Conservation (phyloP, 2,888 invertebrate species). For the Xestia rhomboidea region DNA sequence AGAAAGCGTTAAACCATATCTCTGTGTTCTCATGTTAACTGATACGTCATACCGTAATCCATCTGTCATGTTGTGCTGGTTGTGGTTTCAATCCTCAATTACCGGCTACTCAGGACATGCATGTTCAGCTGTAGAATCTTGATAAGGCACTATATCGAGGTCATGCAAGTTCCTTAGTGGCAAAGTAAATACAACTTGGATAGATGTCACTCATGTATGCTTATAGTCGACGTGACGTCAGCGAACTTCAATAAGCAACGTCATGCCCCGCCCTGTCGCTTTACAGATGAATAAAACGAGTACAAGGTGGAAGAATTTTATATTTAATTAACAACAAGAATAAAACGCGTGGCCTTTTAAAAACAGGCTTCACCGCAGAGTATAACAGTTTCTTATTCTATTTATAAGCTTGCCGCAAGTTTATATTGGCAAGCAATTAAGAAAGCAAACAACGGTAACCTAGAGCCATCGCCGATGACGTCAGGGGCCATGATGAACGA, state of each 20-base stretch:
- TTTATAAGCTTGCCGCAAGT: constrained; percentile 27
- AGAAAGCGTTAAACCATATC: background rate
- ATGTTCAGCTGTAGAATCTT: constrained; percentile 15
- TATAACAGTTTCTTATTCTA: constrained; percentile 16
- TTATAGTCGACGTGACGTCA: constrained; percentile 45
- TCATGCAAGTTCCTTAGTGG: constrained; percentile 19
- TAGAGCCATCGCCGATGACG: constrained; percentile 68
- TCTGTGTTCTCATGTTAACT: constrained; percentile 14
- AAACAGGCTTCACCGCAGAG: constrained; percentile 4
- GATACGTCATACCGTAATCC: constrained; percentile 31
- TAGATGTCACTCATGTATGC: constrained; percentile 31
- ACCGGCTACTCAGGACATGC: constrained; percentile 5
- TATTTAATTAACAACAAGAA: background rate
- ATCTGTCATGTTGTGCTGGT: constrained; percentile 32
- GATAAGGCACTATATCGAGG: constrained; percentile 15
- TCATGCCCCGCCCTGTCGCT: constrained; percentile 41
- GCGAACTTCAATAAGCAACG: constrained; percentile 33
- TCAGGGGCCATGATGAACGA: constrained; percentile 76
- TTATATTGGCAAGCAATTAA: constrained; percentile 70
- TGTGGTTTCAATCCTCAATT: constrained; percentile 26
- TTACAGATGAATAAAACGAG: constrained; percentile 24
- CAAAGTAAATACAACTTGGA: constrained; percentile 32
- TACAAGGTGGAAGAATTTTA: constrained; percentile 17
- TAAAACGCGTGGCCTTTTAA: background rate
- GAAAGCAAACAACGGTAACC: constrained; percentile 70